Conservation (phyloP, 2,797 vertebrate species). For the Babyrousa celebensis region DNA sequence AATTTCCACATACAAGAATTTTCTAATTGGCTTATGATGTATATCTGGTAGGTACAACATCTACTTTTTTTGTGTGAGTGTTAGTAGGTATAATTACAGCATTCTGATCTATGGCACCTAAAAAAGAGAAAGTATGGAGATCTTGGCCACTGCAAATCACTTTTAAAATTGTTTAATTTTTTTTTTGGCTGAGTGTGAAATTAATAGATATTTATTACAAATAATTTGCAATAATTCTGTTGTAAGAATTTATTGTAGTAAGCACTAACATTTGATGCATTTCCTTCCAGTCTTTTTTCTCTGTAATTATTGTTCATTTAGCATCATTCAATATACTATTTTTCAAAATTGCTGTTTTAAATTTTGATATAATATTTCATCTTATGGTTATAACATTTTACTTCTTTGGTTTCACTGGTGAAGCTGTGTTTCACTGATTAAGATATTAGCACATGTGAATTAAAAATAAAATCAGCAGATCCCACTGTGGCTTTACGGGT, state of each 20-base stretch:
- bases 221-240: slow-evolving; percentile 12
- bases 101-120: not conserved
- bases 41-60: not conserved
- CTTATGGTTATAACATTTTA: not conserved
- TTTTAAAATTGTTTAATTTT: not conserved
- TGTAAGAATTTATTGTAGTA: not conserved
- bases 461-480: not conserved
- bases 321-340: not conserved
- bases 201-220: slow-evolving; percentile 2
- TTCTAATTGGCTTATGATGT: not conserved
- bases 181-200: not conserved
- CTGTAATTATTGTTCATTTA: not conserved
- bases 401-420: not conserved
- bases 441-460: not conserved
- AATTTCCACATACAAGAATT: not conserved
- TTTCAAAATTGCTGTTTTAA: slow-evolving; percentile 3
- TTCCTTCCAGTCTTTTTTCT: not conserved
- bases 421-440: not conserved
- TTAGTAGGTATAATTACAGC: not conserved
- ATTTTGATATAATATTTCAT: not conserved
- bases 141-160: not conserved
- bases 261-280: not conserved
- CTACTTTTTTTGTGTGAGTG: not conserved
- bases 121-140: not conserved
- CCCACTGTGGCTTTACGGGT: too few species aligned